Conservation (phyloP, 2,888 invertebrate genomes). For the Rhopalosiphum nymphaeae region DNA sequence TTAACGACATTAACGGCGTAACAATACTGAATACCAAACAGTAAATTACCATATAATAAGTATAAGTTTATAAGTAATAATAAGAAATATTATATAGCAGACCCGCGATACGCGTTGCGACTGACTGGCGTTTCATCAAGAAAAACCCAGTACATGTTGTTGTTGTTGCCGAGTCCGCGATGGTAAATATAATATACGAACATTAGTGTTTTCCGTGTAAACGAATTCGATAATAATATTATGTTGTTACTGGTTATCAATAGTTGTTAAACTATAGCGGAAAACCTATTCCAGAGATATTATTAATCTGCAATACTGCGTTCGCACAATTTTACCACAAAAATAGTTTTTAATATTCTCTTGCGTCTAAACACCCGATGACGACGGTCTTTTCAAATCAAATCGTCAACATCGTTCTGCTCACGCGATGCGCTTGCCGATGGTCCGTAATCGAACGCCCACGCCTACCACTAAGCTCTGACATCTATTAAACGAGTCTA, state of each 20-base stretch:
- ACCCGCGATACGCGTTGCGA: not conserved
- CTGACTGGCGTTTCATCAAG: not conserved
- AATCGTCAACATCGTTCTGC: not conserved
- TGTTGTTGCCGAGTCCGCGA: not conserved
- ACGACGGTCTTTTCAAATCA: not conserved
- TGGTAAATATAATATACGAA: not conserved
- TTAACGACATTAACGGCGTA: not conserved
- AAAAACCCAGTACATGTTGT: not conserved
- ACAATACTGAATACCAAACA: not conserved
- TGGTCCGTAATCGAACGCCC: too few species aligned
- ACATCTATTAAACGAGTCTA: too few species aligned
- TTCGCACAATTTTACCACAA: not conserved
- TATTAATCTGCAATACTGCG: not conserved
- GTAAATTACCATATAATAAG: not conserved
- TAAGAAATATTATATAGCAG: not conserved
- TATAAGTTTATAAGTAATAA: not conserved
- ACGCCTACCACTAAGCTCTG: not conserved
- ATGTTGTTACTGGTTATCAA: not conserved
- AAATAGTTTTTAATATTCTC: not conserved
- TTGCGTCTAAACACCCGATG: not conserved
- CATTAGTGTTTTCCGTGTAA: not conserved
- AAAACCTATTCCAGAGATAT: not conserved
- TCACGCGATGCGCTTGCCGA: too few species aligned
- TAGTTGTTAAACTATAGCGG: not conserved
- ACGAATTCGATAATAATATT: not conserved